These are phyloP conservation scores for Paelopatides confundens DNA, from an alignment of 53 echinoderm and acorn worm species.

Conservation along the genomic window DNA sequence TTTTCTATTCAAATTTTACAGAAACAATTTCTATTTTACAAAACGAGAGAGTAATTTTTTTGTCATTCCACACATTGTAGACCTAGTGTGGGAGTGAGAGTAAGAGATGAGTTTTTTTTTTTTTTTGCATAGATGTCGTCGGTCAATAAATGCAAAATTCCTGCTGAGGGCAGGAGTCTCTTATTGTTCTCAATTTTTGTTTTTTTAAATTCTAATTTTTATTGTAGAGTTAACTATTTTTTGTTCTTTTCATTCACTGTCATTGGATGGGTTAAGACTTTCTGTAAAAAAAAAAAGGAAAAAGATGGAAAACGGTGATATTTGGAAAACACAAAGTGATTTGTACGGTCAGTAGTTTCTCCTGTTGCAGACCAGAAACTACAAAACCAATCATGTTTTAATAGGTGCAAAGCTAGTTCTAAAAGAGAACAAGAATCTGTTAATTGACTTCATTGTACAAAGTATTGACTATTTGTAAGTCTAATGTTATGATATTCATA, in stretches of 20 bases:
- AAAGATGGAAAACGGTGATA: constrained; percentile 28
- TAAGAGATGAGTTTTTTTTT: not conserved
- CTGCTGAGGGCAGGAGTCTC: not conserved
- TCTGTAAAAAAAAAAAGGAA: constrained; percentile 34
- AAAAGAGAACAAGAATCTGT: constrained; percentile 35
- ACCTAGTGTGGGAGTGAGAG: not conserved
- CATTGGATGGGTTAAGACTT: constrained; percentile 22
- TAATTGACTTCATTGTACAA: constrained; percentile 49
- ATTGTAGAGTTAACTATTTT: constrained; percentile 39
- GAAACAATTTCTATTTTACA: constrained; percentile 45
- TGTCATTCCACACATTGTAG: constrained; percentile 33
- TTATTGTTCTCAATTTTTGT: not conserved
- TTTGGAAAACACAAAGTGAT: constrained; percentile 5
- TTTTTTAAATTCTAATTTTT: constrained; percentile 45
- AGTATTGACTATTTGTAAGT: constrained; percentile 56
- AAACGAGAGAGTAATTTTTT: constrained; percentile 8
- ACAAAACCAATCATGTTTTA: constrained; percentile 50
- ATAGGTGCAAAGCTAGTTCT: constrained; percentile 46
- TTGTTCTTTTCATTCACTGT: constrained; percentile 27
- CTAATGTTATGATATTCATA: constrained; percentile 55
- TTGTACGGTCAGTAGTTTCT: not conserved
- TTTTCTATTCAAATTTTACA: constrained; percentile 45
- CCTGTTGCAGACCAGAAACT: not conserved
- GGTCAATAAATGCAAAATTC: not conserved
- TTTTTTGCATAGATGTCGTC: constrained; percentile 2